Evolutionary conservation across 2,113 vertebrate species (phyloP).

Genomic region (Plectropomus leopardus): DNA sequence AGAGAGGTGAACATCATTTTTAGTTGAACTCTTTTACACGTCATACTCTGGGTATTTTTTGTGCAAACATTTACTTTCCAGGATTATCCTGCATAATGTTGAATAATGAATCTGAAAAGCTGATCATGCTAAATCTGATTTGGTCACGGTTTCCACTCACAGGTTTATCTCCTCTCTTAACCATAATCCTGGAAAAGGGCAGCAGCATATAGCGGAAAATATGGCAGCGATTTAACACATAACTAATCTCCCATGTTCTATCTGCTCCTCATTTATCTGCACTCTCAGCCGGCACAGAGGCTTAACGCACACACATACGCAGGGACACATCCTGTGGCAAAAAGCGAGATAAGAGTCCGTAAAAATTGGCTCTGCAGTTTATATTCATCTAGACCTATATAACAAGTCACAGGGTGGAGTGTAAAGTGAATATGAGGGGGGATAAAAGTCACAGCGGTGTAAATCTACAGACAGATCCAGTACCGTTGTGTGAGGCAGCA

Average conservation of each 20-base stretch:
- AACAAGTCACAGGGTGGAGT: constrained; percentile 28
- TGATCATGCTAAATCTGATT: constrained; percentile 55
- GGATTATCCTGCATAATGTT: constrained; percentile 45
- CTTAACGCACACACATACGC: constrained; percentile 35
- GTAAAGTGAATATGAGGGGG: constrained; percentile 34
- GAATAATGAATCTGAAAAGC: constrained; percentile 42
- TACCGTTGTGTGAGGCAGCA: constrained; percentile 51
- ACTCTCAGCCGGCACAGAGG: constrained; percentile 33
- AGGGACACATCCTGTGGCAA: constrained; percentile 15
- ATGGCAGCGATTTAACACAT: constrained; percentile 51
- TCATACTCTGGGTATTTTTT: constrained; percentile 8
- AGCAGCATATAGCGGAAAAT: constrained; percentile 29
- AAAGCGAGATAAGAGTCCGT: constrained; percentile 6
- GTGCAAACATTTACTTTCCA: not conserved
- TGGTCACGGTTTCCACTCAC: constrained; percentile 41
- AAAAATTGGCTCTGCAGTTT: constrained; percentile 35
- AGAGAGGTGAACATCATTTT: not conserved
- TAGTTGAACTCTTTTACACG: not conserved
- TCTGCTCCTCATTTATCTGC: constrained; percentile 52
- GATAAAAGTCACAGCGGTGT: constrained; percentile 48
- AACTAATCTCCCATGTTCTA: constrained; percentile 57
- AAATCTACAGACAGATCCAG: constrained; percentile 30
- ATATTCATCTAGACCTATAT: constrained; percentile 36
- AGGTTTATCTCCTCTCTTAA: constrained; percentile 48
- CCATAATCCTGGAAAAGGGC: constrained; percentile 39